phyloP scores from a whole-genome alignment of 1,140 invertebrate genomes.

The Ips typographus region DNA sequence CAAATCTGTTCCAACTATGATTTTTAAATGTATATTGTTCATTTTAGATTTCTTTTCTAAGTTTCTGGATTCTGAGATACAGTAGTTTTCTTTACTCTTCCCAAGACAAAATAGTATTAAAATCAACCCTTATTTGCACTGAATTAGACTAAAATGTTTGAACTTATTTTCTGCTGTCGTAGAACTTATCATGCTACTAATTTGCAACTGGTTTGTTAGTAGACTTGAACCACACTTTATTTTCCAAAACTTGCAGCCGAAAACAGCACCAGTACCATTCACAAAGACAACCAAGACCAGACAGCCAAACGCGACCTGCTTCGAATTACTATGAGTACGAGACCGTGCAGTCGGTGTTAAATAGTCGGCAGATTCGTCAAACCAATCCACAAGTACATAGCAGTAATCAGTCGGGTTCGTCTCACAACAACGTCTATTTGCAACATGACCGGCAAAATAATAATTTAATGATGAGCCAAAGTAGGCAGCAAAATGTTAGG shows the following conservation, averaged over 20 bases:
- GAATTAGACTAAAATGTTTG: too few relatives aligned
- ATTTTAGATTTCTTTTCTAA: too few relatives aligned
- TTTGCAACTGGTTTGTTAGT: too few relatives aligned
- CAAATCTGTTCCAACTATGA: too few relatives aligned
- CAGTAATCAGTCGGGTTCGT: not conserved
- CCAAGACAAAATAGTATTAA: too few relatives aligned
- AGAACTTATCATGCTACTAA: too few relatives aligned
- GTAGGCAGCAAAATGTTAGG: slow-evolving; percentile 30
- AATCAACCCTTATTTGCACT: too few relatives aligned
- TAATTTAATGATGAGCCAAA: slow-evolving; percentile 1
- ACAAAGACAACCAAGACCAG: slow-evolving; percentile 67
- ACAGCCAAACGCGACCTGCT: slow-evolving; percentile 64
- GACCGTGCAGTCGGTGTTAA: slow-evolving; percentile 64
- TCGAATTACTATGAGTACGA: slow-evolving; percentile 86
- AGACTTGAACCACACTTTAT: too few relatives aligned
- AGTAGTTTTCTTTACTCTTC: too few relatives aligned
- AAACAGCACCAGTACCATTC: slow-evolving; percentile 75
- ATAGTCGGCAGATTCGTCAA: slow-evolving; percentile 36
- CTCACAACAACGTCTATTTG: slow-evolving; percentile 8
- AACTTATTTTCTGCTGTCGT: too few relatives aligned
- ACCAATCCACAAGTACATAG: slow-evolving; percentile 21
- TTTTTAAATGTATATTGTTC: too few relatives aligned
- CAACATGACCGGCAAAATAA: slow-evolving; percentile 23
- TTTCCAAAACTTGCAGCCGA: slow-evolving; percentile 55
- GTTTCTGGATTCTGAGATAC: too few relatives aligned